Conservation (phyloP, 2,797 vertebrate species). For the Takifugu ocellatus region DNA sequence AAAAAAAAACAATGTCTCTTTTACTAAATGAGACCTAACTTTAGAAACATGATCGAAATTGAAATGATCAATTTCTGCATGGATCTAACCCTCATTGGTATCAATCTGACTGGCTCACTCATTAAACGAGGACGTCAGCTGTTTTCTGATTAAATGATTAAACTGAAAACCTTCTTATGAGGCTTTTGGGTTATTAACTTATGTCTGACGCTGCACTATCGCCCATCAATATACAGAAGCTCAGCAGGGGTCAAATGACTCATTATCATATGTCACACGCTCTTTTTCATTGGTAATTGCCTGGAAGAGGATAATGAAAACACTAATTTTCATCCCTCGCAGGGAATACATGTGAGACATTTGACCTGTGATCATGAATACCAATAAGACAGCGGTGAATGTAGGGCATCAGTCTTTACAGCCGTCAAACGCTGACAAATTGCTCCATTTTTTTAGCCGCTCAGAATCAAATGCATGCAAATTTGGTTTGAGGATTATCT, state of each 20-base stretch:
- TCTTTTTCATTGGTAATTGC: constrained; percentile 47
- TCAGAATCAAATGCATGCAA: neutral
- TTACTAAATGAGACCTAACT: constrained; percentile 5
- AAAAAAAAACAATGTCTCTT: neutral
- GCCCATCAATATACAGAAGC: constrained; percentile 48
- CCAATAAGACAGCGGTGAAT: constrained; percentile 7
- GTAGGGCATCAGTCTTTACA: constrained; percentile 5
- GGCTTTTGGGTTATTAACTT: constrained; percentile 56
- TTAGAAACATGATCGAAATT: constrained; percentile 18
- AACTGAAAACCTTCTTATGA: constrained; percentile 46
- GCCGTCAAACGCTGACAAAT: neutral
- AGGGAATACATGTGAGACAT: constrained; percentile 7
- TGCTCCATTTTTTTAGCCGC: neutral
- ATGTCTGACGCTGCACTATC: constrained; percentile 40
- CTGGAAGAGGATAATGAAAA: constrained; percentile 38
- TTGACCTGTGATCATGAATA: constrained; percentile 40
- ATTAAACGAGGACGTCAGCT: constrained; percentile 55
- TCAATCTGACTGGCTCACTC: constrained; percentile 48
- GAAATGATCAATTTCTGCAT: constrained; percentile 10
- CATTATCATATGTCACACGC: constrained; percentile 60
- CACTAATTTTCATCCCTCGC: constrained; percentile 33
- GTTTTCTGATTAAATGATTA: constrained; percentile 64
- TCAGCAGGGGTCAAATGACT: constrained; percentile 58
- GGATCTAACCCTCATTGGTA: constrained; percentile 49
- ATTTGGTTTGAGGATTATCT: constrained; percentile 14